A percentile compares a stretch with the other conserved stretches of the same genome.
phyloP scores from a whole-genome alignment of 2,113 vertebrate species.

The Seriola aureovittata region DNA sequence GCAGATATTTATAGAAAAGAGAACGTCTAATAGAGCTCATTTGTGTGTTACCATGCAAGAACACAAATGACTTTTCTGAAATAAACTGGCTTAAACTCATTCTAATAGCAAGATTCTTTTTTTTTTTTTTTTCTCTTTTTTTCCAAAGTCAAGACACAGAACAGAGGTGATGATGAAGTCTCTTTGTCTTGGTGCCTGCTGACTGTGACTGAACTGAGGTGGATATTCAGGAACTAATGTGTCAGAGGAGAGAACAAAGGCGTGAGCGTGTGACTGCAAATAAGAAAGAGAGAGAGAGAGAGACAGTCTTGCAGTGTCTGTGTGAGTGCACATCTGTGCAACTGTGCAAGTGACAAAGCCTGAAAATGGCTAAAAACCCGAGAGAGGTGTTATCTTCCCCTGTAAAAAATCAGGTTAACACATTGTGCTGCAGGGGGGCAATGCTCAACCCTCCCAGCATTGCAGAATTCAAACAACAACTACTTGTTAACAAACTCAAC shows the following conservation, averaged over 20 bases:
- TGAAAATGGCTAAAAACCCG: conserved; percentile 41
- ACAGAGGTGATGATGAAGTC: conserved; percentile 5
- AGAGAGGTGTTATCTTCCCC: conserved; percentile 40
- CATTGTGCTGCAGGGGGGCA: conserved; percentile 30
- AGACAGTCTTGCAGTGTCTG: not conserved
- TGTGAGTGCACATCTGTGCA: not conserved
- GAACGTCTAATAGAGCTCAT: not conserved
- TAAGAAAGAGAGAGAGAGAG: not conserved
- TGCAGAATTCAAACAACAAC: conserved; percentile 28
- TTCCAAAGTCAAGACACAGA: conserved; percentile 5
- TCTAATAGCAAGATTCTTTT: not conserved
- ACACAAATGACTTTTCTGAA: not conserved
- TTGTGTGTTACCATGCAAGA: not conserved
- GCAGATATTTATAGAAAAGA: not conserved
- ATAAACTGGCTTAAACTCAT: not conserved
- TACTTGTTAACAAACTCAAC: conserved; percentile 47
- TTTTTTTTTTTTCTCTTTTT: not conserved
- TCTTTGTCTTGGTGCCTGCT: not conserved
- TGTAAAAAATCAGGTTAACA: conserved; percentile 47
- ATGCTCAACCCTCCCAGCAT: conserved; percentile 28
- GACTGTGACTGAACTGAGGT: conserved; percentile 32
- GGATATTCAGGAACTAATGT: conserved; percentile 41
- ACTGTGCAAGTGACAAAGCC: conserved; percentile 17
- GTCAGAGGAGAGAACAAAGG: conserved; percentile 33
- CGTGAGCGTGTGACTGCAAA: conserved; percentile 12